Percentiles rank a stretch among this genome's conserved stretches.
Conservation (phyloP, 1,140 invertebrate species). For the Sogatella furcifera region DNA sequence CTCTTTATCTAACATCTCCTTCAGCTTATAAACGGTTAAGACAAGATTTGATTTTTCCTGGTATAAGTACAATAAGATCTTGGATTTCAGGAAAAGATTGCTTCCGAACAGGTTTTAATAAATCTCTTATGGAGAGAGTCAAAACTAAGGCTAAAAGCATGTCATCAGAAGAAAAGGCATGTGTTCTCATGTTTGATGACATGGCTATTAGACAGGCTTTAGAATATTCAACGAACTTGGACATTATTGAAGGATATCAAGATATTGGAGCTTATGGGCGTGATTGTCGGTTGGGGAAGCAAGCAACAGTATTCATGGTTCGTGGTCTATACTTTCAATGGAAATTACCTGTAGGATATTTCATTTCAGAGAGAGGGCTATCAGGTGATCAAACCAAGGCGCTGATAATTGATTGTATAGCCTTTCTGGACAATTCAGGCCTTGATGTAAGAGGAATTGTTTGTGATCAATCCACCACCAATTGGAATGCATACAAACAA, state of each 20-base stretch:
- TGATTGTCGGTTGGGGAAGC: not conserved
- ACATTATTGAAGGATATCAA: not conserved
- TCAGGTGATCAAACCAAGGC: not conserved
- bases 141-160: not conserved
- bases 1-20: not conserved
- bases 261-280: not conserved
- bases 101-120: not conserved
- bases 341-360: not conserved
- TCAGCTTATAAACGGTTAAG: not conserved
- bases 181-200: conserved; percentile 1
- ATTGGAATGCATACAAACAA: not conserved
- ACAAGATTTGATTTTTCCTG: not conserved
- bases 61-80: not conserved
- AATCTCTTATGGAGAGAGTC: not conserved
- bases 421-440: not conserved
- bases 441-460: not conserved
- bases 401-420: not conserved
- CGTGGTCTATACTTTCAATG: not conserved
- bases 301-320: not conserved
- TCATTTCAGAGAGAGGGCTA: not conserved
- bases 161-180: not conserved
- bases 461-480: not conserved
- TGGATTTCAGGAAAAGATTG: not conserved
- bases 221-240: not conserved
- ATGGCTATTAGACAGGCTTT: not conserved